phyloP scores from a whole-genome alignment of 2,888 invertebrate species.

The Neoaliturus tenellus region DNA sequence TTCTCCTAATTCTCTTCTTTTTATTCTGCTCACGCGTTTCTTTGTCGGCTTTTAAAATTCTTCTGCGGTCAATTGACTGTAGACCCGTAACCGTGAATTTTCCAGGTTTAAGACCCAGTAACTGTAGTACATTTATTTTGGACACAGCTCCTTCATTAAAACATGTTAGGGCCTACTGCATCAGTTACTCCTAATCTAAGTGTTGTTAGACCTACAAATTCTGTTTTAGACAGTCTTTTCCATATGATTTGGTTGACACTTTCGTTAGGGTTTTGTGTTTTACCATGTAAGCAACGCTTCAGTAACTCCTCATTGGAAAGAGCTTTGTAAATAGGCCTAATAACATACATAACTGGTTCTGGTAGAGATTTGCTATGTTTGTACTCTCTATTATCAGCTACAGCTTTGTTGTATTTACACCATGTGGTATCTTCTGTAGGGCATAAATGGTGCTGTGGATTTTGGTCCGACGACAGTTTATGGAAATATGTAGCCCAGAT shows the following conservation, averaged over 20 bases:
- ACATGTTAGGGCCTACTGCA: conserved; percentile 6
- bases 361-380: neutral
- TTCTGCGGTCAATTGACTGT: neutral
- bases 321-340: neutral
- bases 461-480: conserved; percentile 63
- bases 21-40: neutral
- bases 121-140: neutral
- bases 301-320: neutral
- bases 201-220: neutral
- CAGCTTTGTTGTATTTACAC: conserved; percentile 64
- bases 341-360: neutral
- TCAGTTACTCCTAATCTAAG: neutral
- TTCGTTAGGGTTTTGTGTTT: neutral
- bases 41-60: neutral
- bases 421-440: conserved; percentile 60
- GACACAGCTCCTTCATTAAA: neutral
- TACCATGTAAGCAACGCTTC: neutral
- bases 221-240: neutral
- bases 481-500: conserved; percentile 67
- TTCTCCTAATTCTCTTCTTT: neutral
- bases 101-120: neutral
- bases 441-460: conserved; percentile 65
- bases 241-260: neutral
- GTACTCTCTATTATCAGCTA: neutral
- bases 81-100: neutral